Percentiles rank a stretch among this genome's conserved stretches.
Evolutionary conservation across 2,888 invertebrate genomes (phyloP).

Genomic region (Marronus borbonicus): DNA sequence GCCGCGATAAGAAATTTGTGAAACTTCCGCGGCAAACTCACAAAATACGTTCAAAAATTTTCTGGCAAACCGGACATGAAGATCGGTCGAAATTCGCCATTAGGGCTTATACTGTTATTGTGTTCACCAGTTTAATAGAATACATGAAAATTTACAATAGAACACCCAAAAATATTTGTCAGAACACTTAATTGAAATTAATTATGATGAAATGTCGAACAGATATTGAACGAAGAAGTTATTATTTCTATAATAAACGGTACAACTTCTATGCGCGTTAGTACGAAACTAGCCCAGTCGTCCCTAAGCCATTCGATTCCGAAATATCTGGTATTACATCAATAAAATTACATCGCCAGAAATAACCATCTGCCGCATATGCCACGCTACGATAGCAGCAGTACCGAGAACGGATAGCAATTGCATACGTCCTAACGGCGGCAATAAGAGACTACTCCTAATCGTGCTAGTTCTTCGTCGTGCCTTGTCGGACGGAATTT

Average conservation of each 20-base stretch:
- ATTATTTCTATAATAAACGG: not conserved
- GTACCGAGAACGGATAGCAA: not conserved
- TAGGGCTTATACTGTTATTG: too few species aligned
- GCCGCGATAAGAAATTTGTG: too few species aligned
- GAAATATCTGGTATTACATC: constrained; percentile 47
- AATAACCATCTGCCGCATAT: constrained; percentile 37
- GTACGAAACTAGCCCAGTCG: constrained; percentile 1
- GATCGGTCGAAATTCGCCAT: too few species aligned
- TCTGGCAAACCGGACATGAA: too few species aligned
- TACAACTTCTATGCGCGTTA: not conserved
- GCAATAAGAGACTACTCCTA: not conserved
- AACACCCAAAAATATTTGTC: too few species aligned
- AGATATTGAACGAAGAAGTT: too few species aligned
- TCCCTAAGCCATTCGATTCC: constrained; percentile 8
- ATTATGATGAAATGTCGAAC: too few species aligned
- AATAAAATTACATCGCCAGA: constrained; percentile 44
- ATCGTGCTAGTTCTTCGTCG: not conserved
- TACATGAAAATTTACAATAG: too few species aligned
- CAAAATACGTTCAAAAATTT: too few species aligned
- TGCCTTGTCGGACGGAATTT: constrained; percentile 33
- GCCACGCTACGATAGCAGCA: not conserved
- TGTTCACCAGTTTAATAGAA: too few species aligned
- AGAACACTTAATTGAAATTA: too few species aligned
- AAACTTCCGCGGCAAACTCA: too few species aligned
- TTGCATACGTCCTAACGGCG: constrained; percentile 1